Conservation (phyloP, 2,113 vertebrate genomes). For the Vulpes ferrilata region DNA sequence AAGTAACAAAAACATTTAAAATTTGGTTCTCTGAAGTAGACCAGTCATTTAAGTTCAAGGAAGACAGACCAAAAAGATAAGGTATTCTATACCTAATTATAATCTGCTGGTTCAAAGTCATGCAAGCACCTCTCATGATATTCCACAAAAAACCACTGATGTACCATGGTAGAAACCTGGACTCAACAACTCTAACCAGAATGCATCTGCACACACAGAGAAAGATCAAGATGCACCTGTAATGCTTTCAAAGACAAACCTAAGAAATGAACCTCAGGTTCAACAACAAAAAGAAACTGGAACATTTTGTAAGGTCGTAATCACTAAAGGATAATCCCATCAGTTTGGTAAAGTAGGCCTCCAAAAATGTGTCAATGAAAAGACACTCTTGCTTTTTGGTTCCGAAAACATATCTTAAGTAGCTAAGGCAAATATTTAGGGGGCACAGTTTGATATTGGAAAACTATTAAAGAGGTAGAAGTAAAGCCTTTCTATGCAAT, state of each 20-base stretch:
- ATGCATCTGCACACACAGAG: background rate
- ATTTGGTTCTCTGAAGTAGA: slow-evolving; percentile 44
- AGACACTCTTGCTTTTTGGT: slow-evolving; percentile 66
- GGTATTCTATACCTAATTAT: background rate
- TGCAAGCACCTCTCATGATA: background rate
- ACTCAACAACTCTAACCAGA: slow-evolving; percentile 22
- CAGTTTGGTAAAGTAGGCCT: background rate
- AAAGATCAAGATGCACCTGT: background rate
- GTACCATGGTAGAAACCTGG: background rate
- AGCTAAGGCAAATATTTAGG: slow-evolving; percentile 74
- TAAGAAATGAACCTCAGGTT: background rate
- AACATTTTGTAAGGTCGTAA: background rate
- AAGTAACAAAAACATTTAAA: slow-evolving; percentile 30
- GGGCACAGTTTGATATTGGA: slow-evolving; percentile 56
- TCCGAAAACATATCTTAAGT: slow-evolving; percentile 54
- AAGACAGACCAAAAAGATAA: background rate
- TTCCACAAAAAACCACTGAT: background rate
- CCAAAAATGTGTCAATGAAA: slow-evolving; percentile 37
- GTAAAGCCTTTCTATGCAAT: slow-evolving; percentile 62
- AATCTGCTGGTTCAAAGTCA: slow-evolving; percentile 35
- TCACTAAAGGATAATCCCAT: background rate
- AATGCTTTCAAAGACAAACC: background rate
- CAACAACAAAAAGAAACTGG: background rate
- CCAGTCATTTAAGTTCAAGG: slow-evolving; percentile 29
- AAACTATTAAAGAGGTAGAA: slow-evolving; percentile 72